These are phyloP conservation scores for Adineta ricciae DNA, from an alignment of 2,888 invertebrate species.

Conservation along the genomic window DNA sequence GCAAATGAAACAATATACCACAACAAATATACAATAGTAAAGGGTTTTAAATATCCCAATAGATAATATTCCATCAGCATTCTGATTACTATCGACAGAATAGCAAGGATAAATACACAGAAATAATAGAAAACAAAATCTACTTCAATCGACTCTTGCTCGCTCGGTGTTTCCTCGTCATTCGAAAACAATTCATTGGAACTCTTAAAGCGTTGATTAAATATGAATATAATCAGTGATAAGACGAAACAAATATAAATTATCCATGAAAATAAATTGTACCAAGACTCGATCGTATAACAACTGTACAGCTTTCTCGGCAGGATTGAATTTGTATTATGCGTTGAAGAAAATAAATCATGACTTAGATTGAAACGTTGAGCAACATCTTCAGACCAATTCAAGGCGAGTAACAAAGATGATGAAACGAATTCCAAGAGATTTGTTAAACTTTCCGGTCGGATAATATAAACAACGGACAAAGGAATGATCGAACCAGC, in stretches of 20 bases:
- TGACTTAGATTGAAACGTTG: background rate
- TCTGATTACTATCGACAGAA: background rate
- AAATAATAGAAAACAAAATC: conserved; percentile 5
- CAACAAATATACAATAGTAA: conserved; percentile 13
- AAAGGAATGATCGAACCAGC: background rate
- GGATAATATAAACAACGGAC: background rate
- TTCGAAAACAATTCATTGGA: background rate
- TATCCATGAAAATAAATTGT: background rate
- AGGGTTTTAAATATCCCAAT: background rate
- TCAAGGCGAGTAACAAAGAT: background rate
- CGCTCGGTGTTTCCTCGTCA: background rate
- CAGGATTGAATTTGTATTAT: background rate
- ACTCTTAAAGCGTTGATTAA: background rate
- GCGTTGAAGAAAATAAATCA: background rate
- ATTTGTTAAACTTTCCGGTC: background rate
- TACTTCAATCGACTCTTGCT: background rate
- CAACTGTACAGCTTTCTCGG: background rate
- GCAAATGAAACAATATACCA: conserved; percentile 7
- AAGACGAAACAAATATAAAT: background rate
- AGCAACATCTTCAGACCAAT: conserved; percentile 3
- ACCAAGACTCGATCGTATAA: background rate
- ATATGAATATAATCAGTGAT: background rate
- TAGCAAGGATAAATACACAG: background rate
- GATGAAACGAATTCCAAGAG: background rate
- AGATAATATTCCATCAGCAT: background rate